Base-by-base conservation (phyloP, 2,113 vertebrate species). In the Meleagris gallopavo region DNA sequence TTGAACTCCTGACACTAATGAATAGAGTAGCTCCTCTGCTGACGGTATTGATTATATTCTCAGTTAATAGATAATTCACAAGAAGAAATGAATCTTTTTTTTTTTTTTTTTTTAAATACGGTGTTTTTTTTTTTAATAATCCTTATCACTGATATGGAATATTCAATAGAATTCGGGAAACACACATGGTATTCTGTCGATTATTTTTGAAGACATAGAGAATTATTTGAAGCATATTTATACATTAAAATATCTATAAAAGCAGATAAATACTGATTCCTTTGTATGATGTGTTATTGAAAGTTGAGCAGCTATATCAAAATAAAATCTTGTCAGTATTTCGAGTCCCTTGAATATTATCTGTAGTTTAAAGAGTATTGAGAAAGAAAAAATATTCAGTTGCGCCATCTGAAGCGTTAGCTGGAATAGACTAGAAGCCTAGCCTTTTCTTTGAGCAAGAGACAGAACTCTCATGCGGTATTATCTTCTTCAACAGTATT, bases 331-430 rank as follows among this genome's bases (percentile, higher is more conserved):
- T 10, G 43, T 48, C 29, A 60, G 15, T 90, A 36, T 84, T 86
- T 57, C n/a, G 18, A 58, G 55, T 58, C 16, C 29, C 30, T 66
- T 80, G 38, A 67, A 32, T 36, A 15, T 18, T 40, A 2, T 58
- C n/a, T 10, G 45, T 11, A 46, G 20, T 43, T 22, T 0, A n/a
- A 13, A 58, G 54, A 40, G 11, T 29, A 36, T 48, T 20, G 34
- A 10, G 11, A 13, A 57, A 34, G 34, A 36, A 74, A 65, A 5
- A 21, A 9, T 30, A 72, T 87, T 83, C 84, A 52, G 25, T 88
- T 93, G 22, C 92, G 92, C 91, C 89, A 90, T 83, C 96, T 97
- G 72, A 91, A 83, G 34, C 18, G n/a, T 81, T 9, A 64, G 40
- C 61, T 72, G 6, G 27, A 27, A 41, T 17, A 57, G 21, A 3